These are phyloP conservation scores for Meteorus colon DNA, from an alignment of 2,888 invertebrate genomes.

Conservation along the genomic window DNA sequence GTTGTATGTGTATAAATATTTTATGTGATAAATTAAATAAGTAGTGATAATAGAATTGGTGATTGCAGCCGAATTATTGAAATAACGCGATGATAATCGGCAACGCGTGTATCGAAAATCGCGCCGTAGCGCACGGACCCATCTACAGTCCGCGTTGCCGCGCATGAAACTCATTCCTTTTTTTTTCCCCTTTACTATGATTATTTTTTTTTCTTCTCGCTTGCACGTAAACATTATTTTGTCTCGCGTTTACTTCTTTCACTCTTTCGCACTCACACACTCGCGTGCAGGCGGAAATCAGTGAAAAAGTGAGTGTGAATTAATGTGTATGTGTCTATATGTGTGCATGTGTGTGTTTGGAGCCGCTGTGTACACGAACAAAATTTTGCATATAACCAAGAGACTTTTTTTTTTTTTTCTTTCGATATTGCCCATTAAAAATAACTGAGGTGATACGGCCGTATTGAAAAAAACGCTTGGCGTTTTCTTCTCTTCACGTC, in stretches of 20 bases:
- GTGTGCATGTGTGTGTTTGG: neutral
- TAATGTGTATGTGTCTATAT: no score
- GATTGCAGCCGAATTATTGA: slow-evolving; percentile 33
- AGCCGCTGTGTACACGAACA: neutral
- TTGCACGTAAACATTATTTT: slow-evolving; percentile 34
- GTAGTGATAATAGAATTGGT: slow-evolving; percentile 53
- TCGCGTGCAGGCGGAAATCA: slow-evolving; percentile 25
- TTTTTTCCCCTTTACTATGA: neutral
- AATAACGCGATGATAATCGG: slow-evolving; percentile 62
- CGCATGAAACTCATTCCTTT: slow-evolving; percentile 51
- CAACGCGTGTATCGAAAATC: slow-evolving; percentile 59
- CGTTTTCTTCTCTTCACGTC: neutral
- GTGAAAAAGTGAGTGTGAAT: slow-evolving; percentile 24
- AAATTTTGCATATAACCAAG: neutral
- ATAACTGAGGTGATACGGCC: neutral
- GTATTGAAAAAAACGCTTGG: neutral
- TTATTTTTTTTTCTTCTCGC: slow-evolving; percentile 8
- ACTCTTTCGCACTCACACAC: slow-evolving; percentile 46
- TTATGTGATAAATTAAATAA: slow-evolving; percentile 66
- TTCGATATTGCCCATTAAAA: neutral
- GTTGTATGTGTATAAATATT: slow-evolving; percentile 67
- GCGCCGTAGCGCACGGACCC: slow-evolving; percentile 53
- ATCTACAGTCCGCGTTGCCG: slow-evolving; percentile 58
- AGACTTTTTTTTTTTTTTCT: neutral
- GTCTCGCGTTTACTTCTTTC: slow-evolving; percentile 39